A percentile compares a stretch with the other conserved stretches of the same genome.
Conservation (phyloP, 1,140 invertebrate species). For the Drosophila albomicans region DNA sequence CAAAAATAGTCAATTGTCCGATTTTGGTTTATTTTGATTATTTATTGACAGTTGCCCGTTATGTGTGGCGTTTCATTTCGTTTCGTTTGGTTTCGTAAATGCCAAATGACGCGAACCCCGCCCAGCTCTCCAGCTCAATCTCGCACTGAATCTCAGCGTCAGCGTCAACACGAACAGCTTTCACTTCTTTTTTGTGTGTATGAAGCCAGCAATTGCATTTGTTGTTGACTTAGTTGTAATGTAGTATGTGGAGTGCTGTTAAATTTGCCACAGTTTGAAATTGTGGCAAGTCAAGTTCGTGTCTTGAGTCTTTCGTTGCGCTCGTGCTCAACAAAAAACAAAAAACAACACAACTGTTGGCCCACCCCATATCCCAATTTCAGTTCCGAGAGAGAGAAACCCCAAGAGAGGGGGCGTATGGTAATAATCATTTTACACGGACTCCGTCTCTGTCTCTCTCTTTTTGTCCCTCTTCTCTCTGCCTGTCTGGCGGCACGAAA, state of each 20-base stretch:
- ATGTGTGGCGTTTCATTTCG: constrained; percentile 60
- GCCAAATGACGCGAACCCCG: constrained; percentile 37
- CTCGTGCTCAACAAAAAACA: constrained; percentile 61
- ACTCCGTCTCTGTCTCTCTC: constrained; percentile 3
- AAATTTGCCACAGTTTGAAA: constrained; percentile 78
- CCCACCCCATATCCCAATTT: constrained; percentile 9
- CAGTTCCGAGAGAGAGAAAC: constrained; percentile 6
- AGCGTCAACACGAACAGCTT: constrained; percentile 37
- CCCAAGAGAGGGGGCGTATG: constrained; percentile 54
- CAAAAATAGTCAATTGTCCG: constrained; percentile 77
- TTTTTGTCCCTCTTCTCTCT: background rate
- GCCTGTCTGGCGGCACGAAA: constrained; percentile 64
- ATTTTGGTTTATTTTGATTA: constrained; percentile 78
- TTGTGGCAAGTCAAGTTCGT: constrained; percentile 83
- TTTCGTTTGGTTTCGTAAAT: constrained; percentile 43
- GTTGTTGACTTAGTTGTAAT: constrained; percentile 65
- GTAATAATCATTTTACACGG: constrained; percentile 78
- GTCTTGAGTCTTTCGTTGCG: constrained; percentile 78
- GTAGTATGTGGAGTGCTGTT: constrained; percentile 36
- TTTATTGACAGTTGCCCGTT: constrained; percentile 80
- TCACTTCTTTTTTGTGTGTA: constrained; percentile 39
- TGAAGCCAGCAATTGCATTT: constrained; percentile 22
- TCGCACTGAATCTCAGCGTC: background rate
- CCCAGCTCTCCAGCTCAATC: constrained; percentile 4
- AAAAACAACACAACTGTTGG: constrained; percentile 42